Conservation (phyloP, 2,888 invertebrate species). For the Cecidostiba fungosa region DNA sequence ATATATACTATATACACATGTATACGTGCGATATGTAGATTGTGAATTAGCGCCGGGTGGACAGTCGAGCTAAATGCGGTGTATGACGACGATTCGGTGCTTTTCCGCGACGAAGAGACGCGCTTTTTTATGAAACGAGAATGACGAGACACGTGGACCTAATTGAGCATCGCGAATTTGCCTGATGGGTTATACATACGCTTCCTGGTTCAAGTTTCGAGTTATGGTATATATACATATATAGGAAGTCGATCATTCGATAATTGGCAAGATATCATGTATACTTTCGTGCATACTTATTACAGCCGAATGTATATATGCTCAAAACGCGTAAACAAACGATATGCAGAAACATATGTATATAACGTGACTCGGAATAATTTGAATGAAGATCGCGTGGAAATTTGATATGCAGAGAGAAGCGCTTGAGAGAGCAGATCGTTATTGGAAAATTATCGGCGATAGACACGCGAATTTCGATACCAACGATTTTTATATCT, state of each 20-base stretch:
- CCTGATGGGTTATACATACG: not conserved
- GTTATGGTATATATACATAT: not conserved
- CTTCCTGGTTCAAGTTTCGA: not conserved
- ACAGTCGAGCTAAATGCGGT: not conserved
- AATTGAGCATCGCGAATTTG: not conserved
- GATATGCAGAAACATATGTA: not conserved
- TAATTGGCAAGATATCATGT: not conserved
- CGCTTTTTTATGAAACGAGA: not conserved
- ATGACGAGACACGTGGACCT: not conserved
- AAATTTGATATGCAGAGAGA: not conserved
- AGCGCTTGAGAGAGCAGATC: not conserved
- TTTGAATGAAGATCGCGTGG: constrained; percentile 2
- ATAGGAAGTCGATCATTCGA: not conserved
- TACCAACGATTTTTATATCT: not conserved
- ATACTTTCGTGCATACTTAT: not conserved
- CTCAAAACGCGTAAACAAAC: not conserved
- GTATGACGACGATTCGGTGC: not conserved
- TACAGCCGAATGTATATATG: not conserved
- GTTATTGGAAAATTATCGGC: constrained; percentile 26
- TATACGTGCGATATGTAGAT: not conserved
- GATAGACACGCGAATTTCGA: not conserved
- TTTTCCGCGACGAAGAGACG: not conserved
- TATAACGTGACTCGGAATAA: not conserved
- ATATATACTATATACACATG: not conserved
- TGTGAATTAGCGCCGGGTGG: constrained; percentile 1